Base-by-base conservation (phyloP, 2,113 vertebrate genomes). In the Thalassoma bifasciatum region DNA sequence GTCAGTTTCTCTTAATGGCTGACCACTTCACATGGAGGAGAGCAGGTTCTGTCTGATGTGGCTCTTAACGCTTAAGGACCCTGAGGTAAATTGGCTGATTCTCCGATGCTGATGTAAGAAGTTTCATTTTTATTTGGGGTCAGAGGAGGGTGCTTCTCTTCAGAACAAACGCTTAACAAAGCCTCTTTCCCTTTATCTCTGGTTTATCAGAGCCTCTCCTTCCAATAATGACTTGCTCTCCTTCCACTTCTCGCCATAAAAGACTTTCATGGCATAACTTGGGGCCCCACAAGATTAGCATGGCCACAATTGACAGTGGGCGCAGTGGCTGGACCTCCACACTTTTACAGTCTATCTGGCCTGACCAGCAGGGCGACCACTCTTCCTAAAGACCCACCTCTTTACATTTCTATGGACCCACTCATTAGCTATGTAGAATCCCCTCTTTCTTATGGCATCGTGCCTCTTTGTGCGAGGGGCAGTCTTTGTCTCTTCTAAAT, bases 341-440 rank as follows among this genome's bases (percentile, higher is more conserved):
- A 90, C 89, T 93, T 95, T 30, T 92, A 93, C 81, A 74, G 70
- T 92, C 88, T 72, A 90, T 89, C 86, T 86, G 90, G 70, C 11
- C 52, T 68, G 77, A 78, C 46, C 83, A 88, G 87, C 74, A 86
- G 93, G 94, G 86, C 86, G 77, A 87, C 93, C 23, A 75, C 84
- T 89, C 80, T 81, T 62, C 88, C 88, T 92, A 91, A 93, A 93
- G 87, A 85, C 91, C 84, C 85, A 84, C 56, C 82, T 89, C 78
- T 94, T 95, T 94, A 95, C 96, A 95, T 94, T 81, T 94, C 91
- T 95, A 94, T 94, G 86, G 93, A 89, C 83, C 86, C 92, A 91
- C 94, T 96, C 93, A 91, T 98, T 98, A 96, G 93, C 94, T 95
- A 94, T 92, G 93, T 94, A 95, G 95, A 94, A 95, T 91, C 92